These are phyloP conservation scores for Chironomus tepperi DNA, from an alignment of 1,140 invertebrate species.

Conservation along the genomic window DNA sequence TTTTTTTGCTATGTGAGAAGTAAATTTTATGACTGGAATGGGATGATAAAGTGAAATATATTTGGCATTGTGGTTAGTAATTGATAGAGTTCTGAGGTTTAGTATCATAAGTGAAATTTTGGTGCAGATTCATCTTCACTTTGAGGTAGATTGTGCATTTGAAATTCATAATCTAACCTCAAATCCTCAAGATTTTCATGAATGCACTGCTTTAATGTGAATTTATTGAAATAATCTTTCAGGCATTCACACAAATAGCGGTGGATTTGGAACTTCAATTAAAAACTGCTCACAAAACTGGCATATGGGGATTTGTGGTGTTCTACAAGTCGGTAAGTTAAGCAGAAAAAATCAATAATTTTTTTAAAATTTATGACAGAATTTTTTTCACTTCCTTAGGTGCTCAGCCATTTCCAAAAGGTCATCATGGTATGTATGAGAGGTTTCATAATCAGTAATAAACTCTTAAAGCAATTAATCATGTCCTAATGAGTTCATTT, in stretches of 20 bases:
- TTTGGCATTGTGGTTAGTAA: too few relatives aligned
- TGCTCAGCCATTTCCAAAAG: constrained; percentile 31
- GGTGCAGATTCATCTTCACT: too few relatives aligned
- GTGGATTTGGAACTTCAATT: constrained; percentile 32
- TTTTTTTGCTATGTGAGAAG: too few relatives aligned
- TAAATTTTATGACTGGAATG: too few relatives aligned
- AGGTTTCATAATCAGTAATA: neutral
- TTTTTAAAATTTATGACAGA: too few relatives aligned
- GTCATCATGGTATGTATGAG: constrained; percentile 33
- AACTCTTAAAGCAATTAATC: neutral
- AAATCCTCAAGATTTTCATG: constrained; percentile 28
- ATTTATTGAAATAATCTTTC: neutral
- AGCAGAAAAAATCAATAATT: neutral
- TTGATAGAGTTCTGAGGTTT: too few relatives aligned
- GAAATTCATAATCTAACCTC: constrained; percentile 30
- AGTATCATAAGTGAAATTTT: too few relatives aligned
- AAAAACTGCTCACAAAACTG: constrained; percentile 37
- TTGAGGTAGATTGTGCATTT: too few relatives aligned
- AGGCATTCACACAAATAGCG: neutral
- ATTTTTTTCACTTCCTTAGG: neutral
- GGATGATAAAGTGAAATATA: too few relatives aligned
- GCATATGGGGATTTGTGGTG: constrained; percentile 35
- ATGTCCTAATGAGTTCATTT: too few relatives aligned
- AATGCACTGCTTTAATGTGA: neutral
- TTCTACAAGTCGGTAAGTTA: constrained; percentile 32